Percentiles rank a stretch among this genome's conserved stretches.
Conservation (phyloP, 2,888 invertebrate species). For the Selenia dentaria region DNA sequence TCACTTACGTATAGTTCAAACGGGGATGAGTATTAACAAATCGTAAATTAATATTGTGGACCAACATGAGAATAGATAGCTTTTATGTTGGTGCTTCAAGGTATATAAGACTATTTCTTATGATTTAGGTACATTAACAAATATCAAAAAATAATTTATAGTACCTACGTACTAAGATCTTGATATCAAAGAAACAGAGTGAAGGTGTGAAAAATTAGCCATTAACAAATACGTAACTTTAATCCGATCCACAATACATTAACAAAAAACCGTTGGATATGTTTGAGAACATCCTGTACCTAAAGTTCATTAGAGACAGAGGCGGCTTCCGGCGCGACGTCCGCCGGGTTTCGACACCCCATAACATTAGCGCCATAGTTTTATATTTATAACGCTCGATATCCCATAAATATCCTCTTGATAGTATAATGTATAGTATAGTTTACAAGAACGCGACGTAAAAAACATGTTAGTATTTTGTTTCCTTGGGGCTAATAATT, state of each 20-base stretch:
- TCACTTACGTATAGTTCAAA: constrained; percentile 3
- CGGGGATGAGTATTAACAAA: constrained; percentile 9
- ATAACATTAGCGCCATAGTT: constrained; percentile 23
- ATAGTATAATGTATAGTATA: constrained; percentile 8
- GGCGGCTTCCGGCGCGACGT: constrained; percentile 28
- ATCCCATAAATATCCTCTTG: constrained; percentile 21
- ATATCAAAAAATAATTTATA: too few relatives aligned
- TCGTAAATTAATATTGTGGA: not conserved
- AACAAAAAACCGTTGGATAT: too few relatives aligned
- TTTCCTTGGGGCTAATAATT: too few relatives aligned
- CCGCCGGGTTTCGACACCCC: constrained; percentile 32
- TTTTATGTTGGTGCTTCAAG: too few relatives aligned
- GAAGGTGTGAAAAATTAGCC: too few relatives aligned
- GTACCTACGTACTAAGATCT: too few relatives aligned
- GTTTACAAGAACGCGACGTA: not conserved
- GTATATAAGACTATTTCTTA: too few relatives aligned
- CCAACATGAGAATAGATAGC: too few relatives aligned
- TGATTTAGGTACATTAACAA: too few relatives aligned
- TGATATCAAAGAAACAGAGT: too few relatives aligned
- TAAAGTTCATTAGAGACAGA: constrained; percentile 24
- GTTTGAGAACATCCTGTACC: constrained; percentile 9
- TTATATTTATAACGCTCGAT: constrained; percentile 22
- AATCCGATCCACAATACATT: too few relatives aligned
- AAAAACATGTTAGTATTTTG: not conserved
- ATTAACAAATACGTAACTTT: too few relatives aligned